A percentile compares a stretch with the other conserved stretches of the same genome.
Evolutionary conservation across 2,888 invertebrate genomes (phyloP).

Genomic region (Drymonia ruficornis): DNA sequence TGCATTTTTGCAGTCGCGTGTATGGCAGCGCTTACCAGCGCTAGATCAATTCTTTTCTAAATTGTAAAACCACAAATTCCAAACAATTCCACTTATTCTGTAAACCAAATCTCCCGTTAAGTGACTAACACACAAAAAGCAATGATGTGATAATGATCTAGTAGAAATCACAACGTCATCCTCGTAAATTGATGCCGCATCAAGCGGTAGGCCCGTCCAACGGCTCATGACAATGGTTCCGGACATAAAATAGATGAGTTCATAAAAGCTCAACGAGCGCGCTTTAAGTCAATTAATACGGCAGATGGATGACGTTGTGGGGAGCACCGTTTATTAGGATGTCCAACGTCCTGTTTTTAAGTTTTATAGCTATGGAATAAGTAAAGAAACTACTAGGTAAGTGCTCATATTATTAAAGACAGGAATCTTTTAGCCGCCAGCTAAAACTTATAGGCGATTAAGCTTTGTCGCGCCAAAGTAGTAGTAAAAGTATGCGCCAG

Average conservation of each 20-base stretch:
- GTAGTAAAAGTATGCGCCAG: too few relatives aligned
- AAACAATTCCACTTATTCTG: neutral
- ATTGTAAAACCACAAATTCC: neutral
- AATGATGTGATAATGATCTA: constrained; percentile 5
- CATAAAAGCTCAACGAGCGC: constrained; percentile 64
- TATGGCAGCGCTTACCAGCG: too few relatives aligned
- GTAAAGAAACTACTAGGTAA: too few relatives aligned
- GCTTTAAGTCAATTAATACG: constrained; percentile 69
- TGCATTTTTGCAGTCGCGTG: too few relatives aligned
- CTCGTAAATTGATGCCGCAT: constrained; percentile 54
- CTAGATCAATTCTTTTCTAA: too few relatives aligned
- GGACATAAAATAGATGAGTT: constrained; percentile 67
- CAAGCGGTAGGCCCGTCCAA: constrained; percentile 46
- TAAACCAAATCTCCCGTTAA: constrained; percentile 5
- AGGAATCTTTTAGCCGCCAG: neutral
- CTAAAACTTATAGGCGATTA: too few relatives aligned
- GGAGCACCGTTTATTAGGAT: constrained; percentile 50
- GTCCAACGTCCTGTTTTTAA: constrained; percentile 36
- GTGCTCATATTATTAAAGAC: neutral
- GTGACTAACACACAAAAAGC: constrained; percentile 6
- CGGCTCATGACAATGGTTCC: constrained; percentile 49
- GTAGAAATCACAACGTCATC: constrained; percentile 32
- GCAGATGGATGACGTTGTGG: constrained; percentile 53
- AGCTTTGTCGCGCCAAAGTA: too few relatives aligned
- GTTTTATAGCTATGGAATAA: neutral